Evolutionary conservation across 2,888 invertebrate species (phyloP).

Genomic region (Amiota communis): DNA sequence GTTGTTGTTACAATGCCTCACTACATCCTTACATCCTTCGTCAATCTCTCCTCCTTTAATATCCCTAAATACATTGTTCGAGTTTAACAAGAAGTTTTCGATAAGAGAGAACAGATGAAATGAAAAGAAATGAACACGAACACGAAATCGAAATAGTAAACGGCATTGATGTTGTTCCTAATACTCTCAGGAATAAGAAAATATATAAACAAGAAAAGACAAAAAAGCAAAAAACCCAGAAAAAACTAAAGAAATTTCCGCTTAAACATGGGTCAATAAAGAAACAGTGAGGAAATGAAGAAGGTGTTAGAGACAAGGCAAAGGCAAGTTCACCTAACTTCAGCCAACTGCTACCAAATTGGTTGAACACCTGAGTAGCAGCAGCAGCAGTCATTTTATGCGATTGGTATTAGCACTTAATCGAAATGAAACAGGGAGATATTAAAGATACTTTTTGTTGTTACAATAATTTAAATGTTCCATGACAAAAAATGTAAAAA

Average conservation of each 20-base stretch:
- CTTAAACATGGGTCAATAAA: constrained; percentile 38
- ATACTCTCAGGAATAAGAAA: too few species aligned
- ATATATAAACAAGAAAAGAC: too few species aligned
- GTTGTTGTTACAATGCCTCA: not conserved
- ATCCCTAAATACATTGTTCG: not conserved
- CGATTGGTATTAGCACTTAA: constrained; percentile 42
- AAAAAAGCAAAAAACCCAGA: constrained; percentile 49
- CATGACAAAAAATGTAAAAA: too few species aligned
- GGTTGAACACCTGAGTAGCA: constrained; percentile 32
- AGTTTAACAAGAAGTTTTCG: constrained; percentile 14
- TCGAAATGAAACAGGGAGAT: not conserved
- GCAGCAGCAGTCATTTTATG: too few species aligned
- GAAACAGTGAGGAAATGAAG: not conserved
- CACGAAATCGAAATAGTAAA: constrained; percentile 3
- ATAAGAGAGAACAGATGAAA: constrained; percentile 2
- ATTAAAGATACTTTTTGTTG: too few species aligned
- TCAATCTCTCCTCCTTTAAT: not conserved
- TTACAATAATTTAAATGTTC: too few species aligned
- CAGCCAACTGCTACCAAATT: constrained; percentile 21
- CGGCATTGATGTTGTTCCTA: too few species aligned
- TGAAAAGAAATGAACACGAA: constrained; percentile 43
- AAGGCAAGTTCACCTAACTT: too few species aligned
- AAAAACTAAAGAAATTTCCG: constrained; percentile 66
- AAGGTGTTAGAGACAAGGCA: too few species aligned
- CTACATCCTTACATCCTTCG: not conserved